phyloP scores from a whole-genome alignment of 2,888 invertebrate species.

The Pinctada fucata region DNA sequence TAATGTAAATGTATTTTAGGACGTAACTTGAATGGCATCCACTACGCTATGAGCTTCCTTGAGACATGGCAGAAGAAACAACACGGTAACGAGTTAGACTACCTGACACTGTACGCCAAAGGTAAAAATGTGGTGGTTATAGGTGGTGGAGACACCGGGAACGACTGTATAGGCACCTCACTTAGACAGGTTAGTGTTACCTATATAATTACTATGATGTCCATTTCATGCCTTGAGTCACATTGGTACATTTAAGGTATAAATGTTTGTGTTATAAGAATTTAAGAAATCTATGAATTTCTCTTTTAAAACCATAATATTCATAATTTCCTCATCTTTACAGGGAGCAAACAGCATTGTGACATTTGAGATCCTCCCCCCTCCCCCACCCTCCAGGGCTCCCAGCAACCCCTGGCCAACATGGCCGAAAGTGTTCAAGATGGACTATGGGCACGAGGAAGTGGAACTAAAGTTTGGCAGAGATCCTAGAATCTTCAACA shows the following conservation, averaged over 20 bases:
- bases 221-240: background rate
- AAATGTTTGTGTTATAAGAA: no score
- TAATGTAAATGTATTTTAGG: constrained; percentile 78
- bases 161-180: constrained; percentile 99
- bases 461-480: constrained; percentile 83
- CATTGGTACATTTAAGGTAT: background rate
- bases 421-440: constrained; percentile 96
- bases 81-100: constrained; percentile 81
- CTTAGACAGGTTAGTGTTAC: constrained; percentile 83
- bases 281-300: constrained; percentile 85
- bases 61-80: constrained; percentile 98
- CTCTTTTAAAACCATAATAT: constrained; percentile 84
- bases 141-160: constrained; percentile 91
- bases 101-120: constrained; percentile 86
- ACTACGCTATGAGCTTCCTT: constrained; percentile 98
- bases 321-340: background rate
- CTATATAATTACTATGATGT: background rate
- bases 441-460: constrained; percentile 99
- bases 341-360: constrained; percentile 95
- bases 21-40: constrained; percentile 92
- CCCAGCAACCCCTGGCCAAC: constrained; percentile 99
- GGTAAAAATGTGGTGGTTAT: constrained; percentile 96
- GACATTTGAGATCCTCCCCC: constrained; percentile 97
- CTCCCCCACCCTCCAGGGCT: constrained; percentile 88
- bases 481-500: constrained; percentile 95